Evolutionary conservation across 2,797 vertebrate genomes (phyloP), one percentile per base, ranked within the genome.

Genomic region (Chiroxiphia lanceolata): DNA sequence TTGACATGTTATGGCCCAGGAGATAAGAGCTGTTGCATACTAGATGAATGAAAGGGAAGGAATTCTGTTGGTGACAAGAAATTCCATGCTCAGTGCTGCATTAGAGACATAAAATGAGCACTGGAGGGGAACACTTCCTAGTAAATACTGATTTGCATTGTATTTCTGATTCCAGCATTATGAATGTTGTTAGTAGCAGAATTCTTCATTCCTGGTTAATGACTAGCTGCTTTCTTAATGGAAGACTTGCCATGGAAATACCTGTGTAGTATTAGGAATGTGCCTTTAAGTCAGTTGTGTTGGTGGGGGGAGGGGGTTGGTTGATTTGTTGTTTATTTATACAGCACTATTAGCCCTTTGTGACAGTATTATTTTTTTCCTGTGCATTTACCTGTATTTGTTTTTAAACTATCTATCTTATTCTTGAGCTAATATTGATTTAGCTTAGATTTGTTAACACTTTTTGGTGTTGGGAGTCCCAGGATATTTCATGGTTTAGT

Each of bases 1-100:
- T 94, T 96, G 96, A 96, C 82, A 79, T 91, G 70, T 90, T 92
- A 81, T 19, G 76, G 94, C 94, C 92, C 86, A 82, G 79, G 95
- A 96, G 95, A 96, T 92, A 94, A 95, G 83, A 95, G 86, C 90
- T 77, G 87, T 94, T 22, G n/a, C 83, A 76, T 82, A 57, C 47
- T 91, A 44, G 70, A 91, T 94, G 77, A 91, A 45, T 90, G 90
- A 83, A 93, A 45, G 48, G 38, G n/a, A 82, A 89, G 74, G 71
- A 77, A 75, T 93, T 80, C 70, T 70, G 44, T 71, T 91, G 67
- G 65, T 74, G 61, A 47, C 53, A 84, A 70, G 64, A 93, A 91
- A 92, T 89, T 86, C 82, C 82, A 80, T 33, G 34, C 51, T 54
- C n/a, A 65, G 45, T 87, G 71, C 80, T 89, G 59, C 83, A 57